Percentiles rank a stretch among this genome's conserved stretches.
These are phyloP conservation scores for Goniozus legneri DNA, from an alignment of 1,140 invertebrate genomes.

Conservation along the genomic window DNA sequence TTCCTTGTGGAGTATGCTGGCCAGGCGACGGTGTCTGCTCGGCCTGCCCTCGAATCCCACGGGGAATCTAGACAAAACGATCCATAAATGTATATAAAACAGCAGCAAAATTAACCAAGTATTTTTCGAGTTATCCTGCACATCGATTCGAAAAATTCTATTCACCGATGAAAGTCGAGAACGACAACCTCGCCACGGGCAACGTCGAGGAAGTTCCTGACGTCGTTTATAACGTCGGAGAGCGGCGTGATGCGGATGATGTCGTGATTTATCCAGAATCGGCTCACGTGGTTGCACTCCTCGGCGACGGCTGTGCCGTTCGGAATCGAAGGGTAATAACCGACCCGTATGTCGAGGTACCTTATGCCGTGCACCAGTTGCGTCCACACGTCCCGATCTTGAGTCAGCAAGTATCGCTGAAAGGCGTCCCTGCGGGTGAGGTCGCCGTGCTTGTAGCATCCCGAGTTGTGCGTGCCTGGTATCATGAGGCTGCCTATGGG, in stretches of 20 bases:
- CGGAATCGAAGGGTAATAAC: conserved; percentile 50
- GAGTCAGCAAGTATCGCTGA: conserved; percentile 59
- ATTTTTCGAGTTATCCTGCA: too few relatives aligned
- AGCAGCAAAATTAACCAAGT: too few relatives aligned
- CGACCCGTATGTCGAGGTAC: conserved; percentile 75
- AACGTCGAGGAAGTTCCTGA: conserved; percentile 61
- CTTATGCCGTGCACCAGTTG: conserved; percentile 77
- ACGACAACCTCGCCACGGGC: conserved; percentile 66
- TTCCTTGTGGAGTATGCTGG: conserved; percentile 61
- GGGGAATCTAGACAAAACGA: conserved; percentile 58
- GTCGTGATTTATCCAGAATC: conserved; percentile 73
- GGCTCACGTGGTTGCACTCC: conserved; percentile 41
- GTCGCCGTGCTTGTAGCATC: conserved; percentile 55
- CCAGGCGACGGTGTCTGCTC: conserved; percentile 57
- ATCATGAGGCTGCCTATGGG: conserved; percentile 61
- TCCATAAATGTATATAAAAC: background rate
- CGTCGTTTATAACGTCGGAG: conserved; percentile 60
- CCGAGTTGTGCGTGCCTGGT: conserved; percentile 70
- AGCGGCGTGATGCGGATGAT: conserved; percentile 63
- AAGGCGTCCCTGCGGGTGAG: conserved; percentile 44
- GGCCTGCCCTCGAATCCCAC: conserved; percentile 62
- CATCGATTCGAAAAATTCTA: background rate
- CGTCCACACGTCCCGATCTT: conserved; percentile 74
- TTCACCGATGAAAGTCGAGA: conserved; percentile 62
- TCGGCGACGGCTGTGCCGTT: conserved; percentile 26